These are phyloP conservation scores for Barbus barbus DNA, from an alignment of 2,113 vertebrate genomes.

Conservation along the genomic window DNA sequence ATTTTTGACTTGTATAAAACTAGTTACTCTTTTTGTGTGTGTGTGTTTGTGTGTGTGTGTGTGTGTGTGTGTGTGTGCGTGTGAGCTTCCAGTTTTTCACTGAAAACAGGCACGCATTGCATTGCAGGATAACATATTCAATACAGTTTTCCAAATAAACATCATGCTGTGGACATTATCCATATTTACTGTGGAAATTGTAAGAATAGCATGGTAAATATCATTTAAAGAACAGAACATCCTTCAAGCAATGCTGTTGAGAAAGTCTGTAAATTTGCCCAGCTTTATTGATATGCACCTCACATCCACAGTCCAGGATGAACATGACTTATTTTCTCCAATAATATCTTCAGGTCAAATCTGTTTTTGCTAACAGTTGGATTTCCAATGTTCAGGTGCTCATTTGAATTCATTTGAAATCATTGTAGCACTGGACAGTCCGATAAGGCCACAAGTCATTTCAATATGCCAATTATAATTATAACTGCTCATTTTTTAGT, in stretches of 20 bases:
- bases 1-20: too few relatives aligned
- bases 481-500: too few relatives aligned
- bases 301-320: slow-evolving; percentile 3
- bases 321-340: neutral
- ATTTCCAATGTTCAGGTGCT: slow-evolving; percentile 5
- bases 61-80: too few relatives aligned
- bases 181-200: neutral
- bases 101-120: neutral
- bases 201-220: neutral
- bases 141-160: neutral
- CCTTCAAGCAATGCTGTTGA: neutral
- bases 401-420: slow-evolving; percentile 12
- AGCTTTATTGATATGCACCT: neutral
- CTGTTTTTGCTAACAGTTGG: neutral
- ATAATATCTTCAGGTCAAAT: slow-evolving; percentile 1
- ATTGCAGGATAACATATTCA: neutral
- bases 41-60: too few relatives aligned
- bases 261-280: neutral
- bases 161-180: neutral
- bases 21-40: too few relatives aligned
- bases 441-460: neutral
- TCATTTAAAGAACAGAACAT: neutral
- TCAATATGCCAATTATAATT: too few relatives aligned
- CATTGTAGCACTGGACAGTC: neutral
- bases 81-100: too few relatives aligned